Base-by-base conservation (phyloP, 2,888 invertebrate genomes). In the Polymixis lichenea region DNA sequence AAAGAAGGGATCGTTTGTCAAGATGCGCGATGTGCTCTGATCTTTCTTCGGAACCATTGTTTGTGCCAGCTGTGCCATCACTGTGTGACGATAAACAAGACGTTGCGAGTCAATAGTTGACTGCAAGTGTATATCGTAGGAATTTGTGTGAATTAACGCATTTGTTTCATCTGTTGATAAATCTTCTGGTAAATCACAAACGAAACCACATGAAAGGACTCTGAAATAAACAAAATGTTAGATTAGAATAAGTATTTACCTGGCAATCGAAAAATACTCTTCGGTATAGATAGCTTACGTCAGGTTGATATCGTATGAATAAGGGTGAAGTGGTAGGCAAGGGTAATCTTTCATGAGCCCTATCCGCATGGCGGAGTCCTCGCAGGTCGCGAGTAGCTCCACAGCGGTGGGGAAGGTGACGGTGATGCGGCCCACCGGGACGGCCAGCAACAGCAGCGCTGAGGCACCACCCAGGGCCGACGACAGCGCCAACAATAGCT, bases 391-490 rank as follows among this genome's bases (percentile, higher is more conserved):
- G 56, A 97, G 96, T 85, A 98, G 94, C 82, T 97, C 97, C 25
- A 97, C 96, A 65, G 95, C 93, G 7, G 97, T 95, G 11, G 98
- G 98, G 89, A 97, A 97, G 19, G 97, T 97, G 64, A 98, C 95
- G 0, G 97, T 97, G 86, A 98, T 96, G 84, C 98, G 95, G 32
- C 98, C 98, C 11, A 98, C 97, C 0, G 98, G 98, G 58, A 98
- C 98, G 17, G 97, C 94, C 49, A 98, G 95, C 73, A 98, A 94
- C 32, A 98, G 95, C 68, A 98, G 94, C 0, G 98, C 97, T 9
- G 98, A 97, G 9, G 95, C 96, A 11, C 98, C 98, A 32, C 98
- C 98, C 77, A 98, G 91, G 28, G 97, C 97, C 56, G 98, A 98
- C 82, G 98, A 97, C 53, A 97, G 89, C 22, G 98, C 97, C 86